Percentiles rank a stretch among this genome's conserved stretches.
These are phyloP conservation scores for Sebastes dallii DNA, from an alignment of 2,797 vertebrate species.

Conservation along the genomic window DNA sequence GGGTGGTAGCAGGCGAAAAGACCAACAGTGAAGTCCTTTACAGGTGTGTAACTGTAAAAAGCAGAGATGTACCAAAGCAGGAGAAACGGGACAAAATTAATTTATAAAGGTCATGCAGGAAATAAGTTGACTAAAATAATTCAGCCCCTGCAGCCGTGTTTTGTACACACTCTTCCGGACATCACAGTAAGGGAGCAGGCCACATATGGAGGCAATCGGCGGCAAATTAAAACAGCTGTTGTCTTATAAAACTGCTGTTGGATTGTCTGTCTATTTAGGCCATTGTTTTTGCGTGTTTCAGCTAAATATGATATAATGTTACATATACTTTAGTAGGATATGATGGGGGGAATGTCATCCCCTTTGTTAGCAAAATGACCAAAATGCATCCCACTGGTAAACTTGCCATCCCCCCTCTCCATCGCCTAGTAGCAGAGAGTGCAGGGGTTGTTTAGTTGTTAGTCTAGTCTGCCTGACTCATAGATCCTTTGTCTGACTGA, in stretches of 20 bases:
- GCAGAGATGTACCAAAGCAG: neutral
- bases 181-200: neutral
- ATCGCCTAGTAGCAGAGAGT: neutral
- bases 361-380: neutral
- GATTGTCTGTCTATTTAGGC: neutral
- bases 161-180: neutral
- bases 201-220: neutral
- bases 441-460: neutral
- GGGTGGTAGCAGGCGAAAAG: neutral
- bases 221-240: neutral
- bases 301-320: neutral
- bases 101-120: neutral
- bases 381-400: neutral
- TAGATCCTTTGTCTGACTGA: neutral
- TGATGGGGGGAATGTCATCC: neutral
- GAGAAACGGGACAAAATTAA: neutral
- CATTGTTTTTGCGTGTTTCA: neutral
- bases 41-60: neutral
- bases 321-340: neutral
- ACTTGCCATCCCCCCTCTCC: neutral
- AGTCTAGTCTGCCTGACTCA: neutral
- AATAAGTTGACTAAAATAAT: conserved; percentile 23
- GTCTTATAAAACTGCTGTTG: neutral
- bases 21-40: neutral
- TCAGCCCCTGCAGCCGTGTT: conserved; percentile 4